Evolutionary conservation across 1,140 invertebrate species (phyloP).

Genomic region (Batillaria attramentaria): DNA sequence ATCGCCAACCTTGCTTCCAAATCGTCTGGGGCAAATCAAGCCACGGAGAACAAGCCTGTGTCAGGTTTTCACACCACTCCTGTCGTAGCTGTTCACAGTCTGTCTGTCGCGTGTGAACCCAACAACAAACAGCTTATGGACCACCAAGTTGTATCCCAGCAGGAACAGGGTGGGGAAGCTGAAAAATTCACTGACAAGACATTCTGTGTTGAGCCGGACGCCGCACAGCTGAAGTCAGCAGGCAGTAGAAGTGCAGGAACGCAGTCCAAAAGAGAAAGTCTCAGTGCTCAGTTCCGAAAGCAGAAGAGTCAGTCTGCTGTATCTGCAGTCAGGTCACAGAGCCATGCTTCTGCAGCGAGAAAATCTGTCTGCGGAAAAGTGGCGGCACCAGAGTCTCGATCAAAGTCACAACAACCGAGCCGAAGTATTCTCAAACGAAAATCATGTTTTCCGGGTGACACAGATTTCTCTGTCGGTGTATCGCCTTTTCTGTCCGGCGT

Average conservation of each 20-base stretch:
- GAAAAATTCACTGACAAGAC: background rate
- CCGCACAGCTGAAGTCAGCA: too few species aligned
- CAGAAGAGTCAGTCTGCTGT: background rate
- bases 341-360: background rate
- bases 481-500: background rate
- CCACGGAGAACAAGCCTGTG: background rate
- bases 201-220: too few species aligned
- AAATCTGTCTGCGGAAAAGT: too few species aligned
- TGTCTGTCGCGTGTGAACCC: background rate
- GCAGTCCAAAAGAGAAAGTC: background rate
- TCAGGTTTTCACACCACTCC: too few species aligned
- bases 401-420: background rate
- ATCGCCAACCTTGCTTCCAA: background rate
- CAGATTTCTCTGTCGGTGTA: background rate
- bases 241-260: too few species aligned
- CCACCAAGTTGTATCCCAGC: background rate
- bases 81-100: background rate
- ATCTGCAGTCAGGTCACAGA: background rate
- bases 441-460: background rate
- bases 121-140: background rate
- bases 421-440: conserved; percentile 8
- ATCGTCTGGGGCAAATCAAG: background rate
- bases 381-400: background rate
- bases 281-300: background rate
- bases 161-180: too few species aligned